A percentile compares a stretch with the other conserved stretches of the same genome.
Evolutionary conservation across 1,140 invertebrate species (phyloP).

Genomic region (Homarus americanus): DNA sequence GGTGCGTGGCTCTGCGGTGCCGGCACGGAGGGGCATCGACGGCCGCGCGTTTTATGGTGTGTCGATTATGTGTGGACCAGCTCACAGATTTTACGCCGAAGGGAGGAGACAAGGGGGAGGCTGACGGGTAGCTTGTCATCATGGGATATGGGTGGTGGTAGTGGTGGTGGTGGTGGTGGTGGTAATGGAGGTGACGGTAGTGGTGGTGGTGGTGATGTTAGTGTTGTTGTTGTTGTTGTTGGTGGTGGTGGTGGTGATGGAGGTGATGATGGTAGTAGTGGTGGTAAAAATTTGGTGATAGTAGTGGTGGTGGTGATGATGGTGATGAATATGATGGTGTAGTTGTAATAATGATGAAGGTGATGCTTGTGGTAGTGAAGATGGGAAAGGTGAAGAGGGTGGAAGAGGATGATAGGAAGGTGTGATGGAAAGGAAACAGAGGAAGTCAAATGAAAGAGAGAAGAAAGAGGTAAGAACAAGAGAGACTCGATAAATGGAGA

Average conservation of each 20-base stretch:
- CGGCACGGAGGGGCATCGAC: not conserved
- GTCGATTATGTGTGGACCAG: conserved; percentile 34
- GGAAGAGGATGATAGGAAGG: too few species aligned
- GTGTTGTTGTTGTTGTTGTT: not conserved
- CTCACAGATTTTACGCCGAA: conserved; percentile 36
- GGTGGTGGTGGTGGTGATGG: not conserved
- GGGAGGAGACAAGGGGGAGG: not conserved
- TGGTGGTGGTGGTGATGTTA: not conserved
- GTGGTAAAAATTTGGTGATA: too few species aligned
- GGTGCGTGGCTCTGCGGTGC: conserved; percentile 17
- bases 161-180: not conserved
- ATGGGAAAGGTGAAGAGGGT: too few species aligned
- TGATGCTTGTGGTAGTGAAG: too few species aligned
- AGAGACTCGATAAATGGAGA: too few species aligned
- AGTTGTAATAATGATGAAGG: too few species aligned
- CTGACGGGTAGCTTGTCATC: not conserved
- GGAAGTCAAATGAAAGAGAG: too few species aligned
- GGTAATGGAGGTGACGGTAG: not conserved
- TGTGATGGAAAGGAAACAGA: too few species aligned
- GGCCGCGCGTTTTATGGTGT: conserved; percentile 41
- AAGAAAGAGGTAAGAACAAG: too few species aligned
- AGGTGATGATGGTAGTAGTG: too few species aligned
- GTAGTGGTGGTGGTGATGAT: too few species aligned
- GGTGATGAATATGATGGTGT: too few species aligned
- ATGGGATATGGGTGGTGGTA: not conserved